phyloP scores from a whole-genome alignment of 2,888 invertebrate genomes.

The Volucella inanis region DNA sequence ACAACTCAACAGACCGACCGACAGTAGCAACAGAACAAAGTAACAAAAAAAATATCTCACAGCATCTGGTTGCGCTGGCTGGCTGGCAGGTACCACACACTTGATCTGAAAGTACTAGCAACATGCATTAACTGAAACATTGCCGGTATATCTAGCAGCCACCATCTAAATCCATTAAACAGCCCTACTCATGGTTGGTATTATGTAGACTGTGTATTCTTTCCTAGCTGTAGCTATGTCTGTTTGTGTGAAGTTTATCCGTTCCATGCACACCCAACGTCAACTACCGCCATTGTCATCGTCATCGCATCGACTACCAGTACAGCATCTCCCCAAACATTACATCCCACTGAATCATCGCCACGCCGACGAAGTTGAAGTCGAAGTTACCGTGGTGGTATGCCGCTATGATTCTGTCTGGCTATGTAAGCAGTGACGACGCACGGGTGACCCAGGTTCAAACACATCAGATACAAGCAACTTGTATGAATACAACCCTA shows the following conservation, averaged over 20 bases:
- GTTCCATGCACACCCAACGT: conserved; percentile 52
- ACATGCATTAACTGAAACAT: conserved; percentile 50
- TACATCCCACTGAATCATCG: conserved; percentile 62
- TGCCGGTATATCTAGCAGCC: conserved; percentile 51
- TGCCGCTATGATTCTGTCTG: conserved; percentile 37
- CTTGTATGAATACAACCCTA: conserved; percentile 16
- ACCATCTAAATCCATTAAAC: conserved; percentile 37
- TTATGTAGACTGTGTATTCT: not conserved
- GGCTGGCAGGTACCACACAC: conserved; percentile 29
- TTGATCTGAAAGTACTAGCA: conserved; percentile 54
- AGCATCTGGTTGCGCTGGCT: conserved; percentile 1
- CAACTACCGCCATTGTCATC: conserved; percentile 32
- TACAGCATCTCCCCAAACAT: conserved; percentile 33
- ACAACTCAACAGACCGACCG: too few relatives aligned
- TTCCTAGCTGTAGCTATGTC: too few relatives aligned
- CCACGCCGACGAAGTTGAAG: not conserved
- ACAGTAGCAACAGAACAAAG: conserved; percentile 19
- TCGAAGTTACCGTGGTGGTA: conserved; percentile 38
- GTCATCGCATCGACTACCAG: conserved; percentile 28
- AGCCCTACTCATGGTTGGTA: conserved; percentile 47
- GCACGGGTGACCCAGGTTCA: conserved; percentile 38
- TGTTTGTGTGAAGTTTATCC: too few relatives aligned
- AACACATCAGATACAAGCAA: conserved; percentile 29
- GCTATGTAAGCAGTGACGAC: not conserved
- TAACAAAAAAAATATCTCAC: conserved; percentile 21